These are phyloP conservation scores for Cebidichthys violaceus DNA, from an alignment of 2,113 vertebrate species.

Conservation along the genomic window DNA sequence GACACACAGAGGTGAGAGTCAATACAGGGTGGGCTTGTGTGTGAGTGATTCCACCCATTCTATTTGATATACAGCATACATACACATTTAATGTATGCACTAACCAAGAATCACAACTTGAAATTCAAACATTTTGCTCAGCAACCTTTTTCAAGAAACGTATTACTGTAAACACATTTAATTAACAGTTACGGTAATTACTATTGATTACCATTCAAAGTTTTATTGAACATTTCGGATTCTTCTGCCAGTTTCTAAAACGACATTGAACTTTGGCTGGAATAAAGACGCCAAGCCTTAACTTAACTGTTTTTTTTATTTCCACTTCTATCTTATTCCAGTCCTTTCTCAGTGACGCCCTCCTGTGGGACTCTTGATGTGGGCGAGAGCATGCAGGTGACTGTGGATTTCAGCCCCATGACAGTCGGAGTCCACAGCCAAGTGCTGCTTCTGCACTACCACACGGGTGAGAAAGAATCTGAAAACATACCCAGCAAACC, in stretches of 20 bases:
- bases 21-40: background rate
- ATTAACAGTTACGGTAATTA: background rate
- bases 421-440: slow-evolving; percentile 78
- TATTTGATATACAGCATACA: background rate
- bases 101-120: background rate
- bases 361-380: slow-evolving; percentile 80
- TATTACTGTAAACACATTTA: background rate
- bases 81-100: background rate
- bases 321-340: slow-evolving; percentile 59
- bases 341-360: slow-evolving; percentile 88
- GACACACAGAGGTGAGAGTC: slow-evolving; percentile 82
- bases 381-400: slow-evolving; percentile 85
- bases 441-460: slow-evolving; percentile 84
- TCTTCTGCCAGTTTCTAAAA: slow-evolving; percentile 17
- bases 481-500: background rate
- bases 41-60: background rate
- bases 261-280: background rate
- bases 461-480: slow-evolving; percentile 75
- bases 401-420: slow-evolving; percentile 86
- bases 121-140: background rate
- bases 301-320: background rate
- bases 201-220: background rate
- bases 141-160: background rate
- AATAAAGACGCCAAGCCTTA: background rate
- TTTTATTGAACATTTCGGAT: background rate